Base-by-base conservation (phyloP, 2,888 invertebrate species). In the Drosophila flavopinicola region DNA sequence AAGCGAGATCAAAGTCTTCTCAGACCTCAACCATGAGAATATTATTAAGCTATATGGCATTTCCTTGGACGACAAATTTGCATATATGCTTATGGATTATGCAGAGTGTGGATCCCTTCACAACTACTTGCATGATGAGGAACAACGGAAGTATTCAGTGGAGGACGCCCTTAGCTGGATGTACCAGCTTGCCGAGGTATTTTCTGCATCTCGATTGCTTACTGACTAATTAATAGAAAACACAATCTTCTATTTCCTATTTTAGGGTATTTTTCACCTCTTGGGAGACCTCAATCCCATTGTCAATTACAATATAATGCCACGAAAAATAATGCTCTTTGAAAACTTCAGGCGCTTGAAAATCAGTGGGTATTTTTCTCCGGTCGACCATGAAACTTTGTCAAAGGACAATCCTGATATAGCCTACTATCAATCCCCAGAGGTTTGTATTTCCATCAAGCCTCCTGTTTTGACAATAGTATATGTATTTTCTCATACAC, bases 291-390 rank as follows among this genome's bases (percentile, higher is more conserved):
- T 6, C 20, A 2, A 6, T 25, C 1, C 39, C 5, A 1, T 1
- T 11, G 17, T 29, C 17, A 27, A 44, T 44, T 5, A 29, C 17
- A 44, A 44, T 33, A n/a, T 47, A n/a, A 47, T 7, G 13, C 32
- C 45, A 5, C 24, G 33, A 47, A 47, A 47, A 15, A 24, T 47
- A 24, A 20, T 53, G 32, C 13, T 53, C 10, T 24, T 39, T 9
- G 10, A 35, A 10, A 29, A 52, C 17, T 42, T 5, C 20, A 25
- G 13, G 9, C 3, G 9, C 4, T 7, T 53, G 25, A 53, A 53
- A 32, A 44, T 49, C 11, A 23, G 38, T 10, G 38, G 38, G 6
- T 27, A 17, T 29, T 20, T 6, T 23, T 38, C 11, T 20, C 38
- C 39, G 11, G 11, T 5, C 6, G 24, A 39, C 3, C 13, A 0